These are phyloP conservation scores for Passer montanus DNA, from an alignment of 2,113 vertebrate genomes.

Conservation along the genomic window DNA sequence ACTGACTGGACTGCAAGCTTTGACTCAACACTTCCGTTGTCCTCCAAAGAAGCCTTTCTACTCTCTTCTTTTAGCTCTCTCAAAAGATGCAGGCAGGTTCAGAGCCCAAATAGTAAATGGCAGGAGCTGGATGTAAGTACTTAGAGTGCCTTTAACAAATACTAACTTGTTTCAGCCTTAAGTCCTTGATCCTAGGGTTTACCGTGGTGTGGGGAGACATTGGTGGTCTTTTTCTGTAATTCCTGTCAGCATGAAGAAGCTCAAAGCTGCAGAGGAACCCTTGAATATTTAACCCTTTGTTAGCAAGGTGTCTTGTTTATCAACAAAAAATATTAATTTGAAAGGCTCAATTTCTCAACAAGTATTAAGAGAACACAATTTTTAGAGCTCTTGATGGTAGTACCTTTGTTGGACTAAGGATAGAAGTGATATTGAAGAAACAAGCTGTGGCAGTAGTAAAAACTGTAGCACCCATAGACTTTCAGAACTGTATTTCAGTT, in stretches of 20 bases:
- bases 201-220: background rate
- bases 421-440: background rate
- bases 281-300: background rate
- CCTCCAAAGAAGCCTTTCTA: background rate
- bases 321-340: background rate
- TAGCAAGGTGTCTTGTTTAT: background rate
- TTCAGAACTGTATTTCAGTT: background rate
- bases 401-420: background rate
- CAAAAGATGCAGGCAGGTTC: background rate
- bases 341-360: background rate
- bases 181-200: background rate
- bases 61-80: background rate
- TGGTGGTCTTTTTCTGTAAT: accelerated
- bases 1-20: background rate
- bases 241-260: background rate
- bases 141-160: background rate
- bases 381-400: background rate
- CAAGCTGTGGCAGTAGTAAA: background rate
- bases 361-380: background rate
- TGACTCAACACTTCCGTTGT: background rate
- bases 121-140: background rate
- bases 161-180: background rate
- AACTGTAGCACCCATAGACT: background rate
- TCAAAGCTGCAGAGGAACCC: background rate
- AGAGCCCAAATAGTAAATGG: background rate